Evolutionary conservation across 2,797 vertebrate species (phyloP), one percentile per base, ranked within the genome.

Genomic region (Champsocephalus esox): DNA sequence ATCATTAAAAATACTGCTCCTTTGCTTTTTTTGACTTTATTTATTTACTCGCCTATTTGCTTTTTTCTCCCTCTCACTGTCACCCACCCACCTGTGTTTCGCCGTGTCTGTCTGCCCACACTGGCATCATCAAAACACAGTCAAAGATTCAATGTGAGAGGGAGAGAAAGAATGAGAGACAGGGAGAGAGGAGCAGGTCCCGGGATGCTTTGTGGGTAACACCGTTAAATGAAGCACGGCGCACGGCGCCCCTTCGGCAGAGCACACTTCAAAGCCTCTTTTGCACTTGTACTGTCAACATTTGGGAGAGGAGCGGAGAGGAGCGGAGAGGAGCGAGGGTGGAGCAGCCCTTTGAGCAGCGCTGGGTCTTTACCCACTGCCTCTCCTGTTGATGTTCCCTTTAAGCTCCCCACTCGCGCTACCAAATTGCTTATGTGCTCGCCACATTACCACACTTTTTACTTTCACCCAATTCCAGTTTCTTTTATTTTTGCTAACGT

Each of bases 251-350:
- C 92, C 84, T 93, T 90, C 91, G 89, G 88, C 84, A 80, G 82
- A 90, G 87, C 90, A 65, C 84, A 90, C 93, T 94, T 95, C 93
- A 95, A 95, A 95, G 93, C 87, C 88, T 92, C 90, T 93, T 94
- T 91, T 94, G 93, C 90, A 94, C 92, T 93, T 92, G 91, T 92
- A 94, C 93, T 94, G 95, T 96, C 94, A 95, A 94, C 93, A 92
- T 92, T 88, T 88, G 92, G 93, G 87, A 88, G 89, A 75, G 63
- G 82, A 87, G 80, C 73, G 59, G 82, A 91, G 88, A 85, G 83
- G 89, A 89, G 80, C 73, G 59, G 82, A 91, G 88, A 85, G 83
- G 89, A 89, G 89, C 81, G 89, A 93, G 92, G 93, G 92, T 93
- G 93, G 92, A 91, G 92, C 92, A 92, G 91, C 87, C 90, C 95